Base-by-base conservation (phyloP, 37 sponge, comb jelly and placozoan species). In the Tethya wilhelma region DNA sequence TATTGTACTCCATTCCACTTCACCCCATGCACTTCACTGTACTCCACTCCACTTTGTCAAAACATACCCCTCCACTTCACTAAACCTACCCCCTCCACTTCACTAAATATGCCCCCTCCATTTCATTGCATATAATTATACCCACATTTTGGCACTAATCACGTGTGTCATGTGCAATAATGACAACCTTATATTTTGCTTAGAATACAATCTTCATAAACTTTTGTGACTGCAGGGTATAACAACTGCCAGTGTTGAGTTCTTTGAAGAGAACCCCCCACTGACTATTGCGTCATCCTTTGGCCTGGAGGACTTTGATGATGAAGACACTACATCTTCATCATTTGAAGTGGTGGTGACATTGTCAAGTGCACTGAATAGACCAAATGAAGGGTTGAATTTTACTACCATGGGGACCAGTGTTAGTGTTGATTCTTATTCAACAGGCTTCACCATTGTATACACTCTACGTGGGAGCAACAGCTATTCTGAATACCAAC, bases 281-380 rank as follows among this genome's bases (percentile, higher is more conserved):
- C n/a, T 79, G 9, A 2, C 28, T 4, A 22, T 86, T 63, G 80
- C 80, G 2, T 11, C 63, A 5, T 36, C 44, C 41, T 76, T 88
- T 79, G 36, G 29, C n/a, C 44, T 88, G 11, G 12, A 20, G 1
- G 88, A 88, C 39, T 69, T 76, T 67, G 82, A 88, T 39, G 58
- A 69, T 25, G 29, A 49, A 22, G 79, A 67, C 44, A 30, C 49
- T 11, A 20, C 38, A 20, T 19, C 53, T 1, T 19, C 59, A 26
- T 17, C 36, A 5, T 45, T 81, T 28, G 43, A 14, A 25, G 56
- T 81, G 12, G 38, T 42, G 14, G 29, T 86, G 2, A 76, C 59
- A 4, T 41, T 81, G 29, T 36, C 41, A 2, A 14, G 71, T 59
- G 77, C 71, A 26, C 56, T 64, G 5, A 73, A 86, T 62, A 79